Evolutionary conservation across 2,888 invertebrate species (phyloP).

Genomic region (Abrostola triplasia): DNA sequence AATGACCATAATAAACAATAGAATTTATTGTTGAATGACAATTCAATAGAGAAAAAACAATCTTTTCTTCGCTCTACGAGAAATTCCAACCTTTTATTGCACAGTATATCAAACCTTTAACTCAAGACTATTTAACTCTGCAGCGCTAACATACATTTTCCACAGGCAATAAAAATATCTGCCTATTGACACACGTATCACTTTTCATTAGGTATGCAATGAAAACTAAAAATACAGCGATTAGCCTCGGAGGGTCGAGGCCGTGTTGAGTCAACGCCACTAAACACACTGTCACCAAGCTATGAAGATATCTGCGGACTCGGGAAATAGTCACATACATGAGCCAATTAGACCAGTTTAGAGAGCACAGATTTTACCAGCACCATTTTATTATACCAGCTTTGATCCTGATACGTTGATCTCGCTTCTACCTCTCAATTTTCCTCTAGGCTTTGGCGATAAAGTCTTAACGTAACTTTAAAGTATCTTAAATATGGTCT

Average conservation of each 20-base stretch:
- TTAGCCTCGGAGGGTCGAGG: constrained; percentile 65
- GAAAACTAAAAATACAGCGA: constrained; percentile 58
- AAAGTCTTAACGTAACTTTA: too few species aligned
- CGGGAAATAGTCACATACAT: too few species aligned
- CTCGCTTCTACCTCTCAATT: too few species aligned
- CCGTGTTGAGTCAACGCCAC: constrained; percentile 71
- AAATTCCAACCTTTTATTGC: constrained; percentile 25
- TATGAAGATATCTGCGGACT: neutral
- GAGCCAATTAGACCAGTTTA: too few species aligned
- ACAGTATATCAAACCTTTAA: constrained; percentile 39
- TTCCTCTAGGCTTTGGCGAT: too few species aligned
- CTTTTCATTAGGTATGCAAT: constrained; percentile 59
- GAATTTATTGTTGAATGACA: neutral
- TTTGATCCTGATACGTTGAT: too few species aligned
- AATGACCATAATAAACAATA: neutral
- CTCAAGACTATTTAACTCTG: constrained; percentile 20
- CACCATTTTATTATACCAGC: too few species aligned
- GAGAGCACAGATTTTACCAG: too few species aligned
- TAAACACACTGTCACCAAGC: constrained; percentile 41
- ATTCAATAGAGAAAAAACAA: constrained; percentile 1
- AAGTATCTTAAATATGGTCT: too few species aligned
- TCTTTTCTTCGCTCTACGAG: neutral
- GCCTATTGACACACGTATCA: constrained; percentile 53
- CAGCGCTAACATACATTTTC: constrained; percentile 35
- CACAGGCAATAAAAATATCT: constrained; percentile 44